These are phyloP conservation scores for Allolobophora icterica DNA, from an alignment of 2,888 invertebrate species.

Conservation along the genomic window DNA sequence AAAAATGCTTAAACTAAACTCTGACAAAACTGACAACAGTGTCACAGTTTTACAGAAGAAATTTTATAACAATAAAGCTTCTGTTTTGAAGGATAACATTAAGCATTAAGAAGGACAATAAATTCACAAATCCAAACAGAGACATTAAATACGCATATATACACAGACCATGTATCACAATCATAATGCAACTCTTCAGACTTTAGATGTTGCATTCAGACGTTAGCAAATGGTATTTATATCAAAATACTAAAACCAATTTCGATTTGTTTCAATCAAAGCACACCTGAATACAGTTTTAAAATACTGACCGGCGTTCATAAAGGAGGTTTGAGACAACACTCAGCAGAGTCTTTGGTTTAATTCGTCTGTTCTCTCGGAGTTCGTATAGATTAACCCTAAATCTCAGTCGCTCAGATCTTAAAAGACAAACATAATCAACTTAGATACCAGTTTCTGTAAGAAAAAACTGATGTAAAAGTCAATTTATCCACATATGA, in stretches of 20 bases:
- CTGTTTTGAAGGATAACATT: not conserved
- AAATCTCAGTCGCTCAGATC: conserved; percentile 82
- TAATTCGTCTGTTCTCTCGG: conserved; percentile 87
- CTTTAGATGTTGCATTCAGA: not conserved
- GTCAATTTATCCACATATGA: not conserved
- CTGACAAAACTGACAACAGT: not conserved
- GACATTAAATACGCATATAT: not conserved
- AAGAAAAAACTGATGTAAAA: not conserved
- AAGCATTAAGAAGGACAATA: not conserved
- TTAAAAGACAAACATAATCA: conserved; percentile 52
- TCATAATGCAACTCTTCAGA: not conserved
- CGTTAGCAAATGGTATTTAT: not conserved
- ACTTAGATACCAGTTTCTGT: not conserved
- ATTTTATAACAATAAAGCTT: not conserved
- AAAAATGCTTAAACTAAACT: not conserved
- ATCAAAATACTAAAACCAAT: not conserved
- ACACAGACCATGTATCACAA: not conserved
- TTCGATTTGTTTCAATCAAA: not conserved
- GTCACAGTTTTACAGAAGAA: not conserved
- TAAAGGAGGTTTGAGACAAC: conserved; percentile 95
- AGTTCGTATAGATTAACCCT: conserved; percentile 92
- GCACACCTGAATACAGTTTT: not conserved
- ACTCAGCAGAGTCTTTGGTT: conserved; percentile 86
- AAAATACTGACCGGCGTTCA: conserved; percentile 73
- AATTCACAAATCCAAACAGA: not conserved